Evolutionary conservation across 2,113 vertebrate genomes (phyloP), one percentile per base, ranked within the genome.

Genomic region (Nematolebias whitei): DNA sequence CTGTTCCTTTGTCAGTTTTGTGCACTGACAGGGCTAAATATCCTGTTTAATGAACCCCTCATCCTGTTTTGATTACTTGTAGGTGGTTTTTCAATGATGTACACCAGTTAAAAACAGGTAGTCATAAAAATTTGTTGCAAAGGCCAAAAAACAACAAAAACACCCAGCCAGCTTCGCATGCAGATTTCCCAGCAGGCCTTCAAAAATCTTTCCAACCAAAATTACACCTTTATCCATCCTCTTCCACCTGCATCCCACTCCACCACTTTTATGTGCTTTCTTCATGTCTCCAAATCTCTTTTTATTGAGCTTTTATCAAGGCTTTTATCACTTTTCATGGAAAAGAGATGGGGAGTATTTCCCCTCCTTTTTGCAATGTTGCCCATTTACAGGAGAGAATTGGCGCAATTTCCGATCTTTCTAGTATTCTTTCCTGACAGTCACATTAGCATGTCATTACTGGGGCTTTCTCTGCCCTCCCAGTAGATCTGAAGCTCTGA

Each of bases 361-460:
- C 80, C 87, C 75, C 80, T 87, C 63, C 80, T 85, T 82, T 86
- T 77, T 76, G 69, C 51, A 74, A 75, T 74, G 76, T 79, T 84
- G 82, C 74, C 82, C 82, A 89, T 91, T 90, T 89, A 90, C 48
- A 74, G 83, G 65, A 80, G 78, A 87, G 85, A 87, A 89, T 90
- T 88, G 88, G 87, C 85, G 69, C 87, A 88, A 90, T 92, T 93
- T 92, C 88, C 89, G 85, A 92, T 90, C 74, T 80, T 84, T 88
- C 75, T 69, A 84, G 81, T 87, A 91, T 92, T 92, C 88, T 91
- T 90, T 90, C 81, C 85, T 88, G 87, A 88, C 91, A 89, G 88
- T 88, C 85, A 87, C 86, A 92, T 93, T 92, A 92, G 89, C 87
- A 91, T 92, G 85, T 90, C 88, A 91, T 92, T 91, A 90, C 87